Percentiles rank a stretch among this genome's conserved stretches.
Conservation (phyloP, 2,888 invertebrate genomes). For the Nymphalis polychloros region DNA sequence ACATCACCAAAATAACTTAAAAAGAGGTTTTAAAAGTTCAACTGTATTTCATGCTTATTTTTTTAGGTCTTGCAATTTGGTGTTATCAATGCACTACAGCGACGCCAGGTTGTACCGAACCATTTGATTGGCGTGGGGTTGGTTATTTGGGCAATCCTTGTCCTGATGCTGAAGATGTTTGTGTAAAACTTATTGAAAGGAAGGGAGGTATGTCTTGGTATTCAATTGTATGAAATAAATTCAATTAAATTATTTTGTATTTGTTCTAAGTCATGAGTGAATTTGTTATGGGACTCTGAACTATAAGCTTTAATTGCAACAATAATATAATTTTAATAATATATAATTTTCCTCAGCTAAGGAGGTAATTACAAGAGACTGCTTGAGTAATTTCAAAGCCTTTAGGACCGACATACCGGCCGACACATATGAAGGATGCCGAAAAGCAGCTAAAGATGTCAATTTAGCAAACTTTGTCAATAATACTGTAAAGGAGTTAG, state of each 20-base stretch:
- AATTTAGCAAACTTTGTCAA: constrained; percentile 93
- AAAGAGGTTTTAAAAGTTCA: background rate
- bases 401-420: constrained; percentile 94
- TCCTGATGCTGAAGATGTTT: constrained; percentile 91
- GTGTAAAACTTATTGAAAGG: constrained; percentile 92
- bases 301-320: too few relatives aligned
- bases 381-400: constrained; percentile 88
- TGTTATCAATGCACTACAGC: constrained; percentile 95
- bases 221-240: too few relatives aligned
- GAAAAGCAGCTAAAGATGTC: constrained; percentile 89
- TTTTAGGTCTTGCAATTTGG: constrained; percentile 85
- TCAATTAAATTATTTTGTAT: too few relatives aligned
- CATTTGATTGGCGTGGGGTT: constrained; percentile 90
- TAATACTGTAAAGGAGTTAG: constrained; percentile 91
- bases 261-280: too few relatives aligned
- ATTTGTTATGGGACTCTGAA: too few relatives aligned
- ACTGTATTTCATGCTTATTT: background rate
- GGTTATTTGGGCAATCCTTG: constrained; percentile 90
- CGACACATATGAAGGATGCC: constrained; percentile 95
- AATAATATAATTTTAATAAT: too few relatives aligned
- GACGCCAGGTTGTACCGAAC: constrained; percentile 92
- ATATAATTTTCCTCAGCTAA: constrained; percentile 81
- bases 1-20: too few relatives aligned
- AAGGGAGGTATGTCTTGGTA: constrained; percentile 86
- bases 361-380: constrained; percentile 90